These are phyloP conservation scores for Mastigias papua DNA, from an alignment of 30 jellyfish, hydroid and myxozoan genomes.

Conservation along the genomic window DNA sequence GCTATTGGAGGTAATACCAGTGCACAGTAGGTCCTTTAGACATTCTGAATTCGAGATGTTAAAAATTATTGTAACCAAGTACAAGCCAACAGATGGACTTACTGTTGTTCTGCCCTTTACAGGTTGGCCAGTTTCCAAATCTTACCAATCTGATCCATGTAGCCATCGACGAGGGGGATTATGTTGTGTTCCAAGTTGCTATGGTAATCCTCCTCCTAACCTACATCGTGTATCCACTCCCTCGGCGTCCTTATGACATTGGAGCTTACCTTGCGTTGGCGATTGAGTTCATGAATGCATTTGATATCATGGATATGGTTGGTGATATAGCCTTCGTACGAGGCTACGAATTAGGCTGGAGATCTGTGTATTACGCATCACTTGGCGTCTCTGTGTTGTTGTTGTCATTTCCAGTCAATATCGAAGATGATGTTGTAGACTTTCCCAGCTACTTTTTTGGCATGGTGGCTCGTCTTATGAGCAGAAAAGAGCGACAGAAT, in stretches of 20 bases:
- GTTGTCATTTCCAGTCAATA: constrained; percentile 37
- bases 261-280: constrained; percentile 53
- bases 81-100: background rate
- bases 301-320: constrained; percentile 64
- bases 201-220: constrained; percentile 44
- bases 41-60: too few species aligned
- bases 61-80: too few species aligned
- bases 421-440: constrained; percentile 22
- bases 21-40: too few species aligned
- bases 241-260: constrained; percentile 31
- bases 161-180: constrained; percentile 16
- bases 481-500: too few species aligned
- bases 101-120: background rate
- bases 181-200: constrained; percentile 36
- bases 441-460: too few species aligned
- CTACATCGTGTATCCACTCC: constrained; percentile 47
- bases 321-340: constrained; percentile 38
- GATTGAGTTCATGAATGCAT: constrained; percentile 51
- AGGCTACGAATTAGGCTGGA: constrained; percentile 24
- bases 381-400: constrained; percentile 36
- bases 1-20: too few species aligned
- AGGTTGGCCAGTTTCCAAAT: background rate
- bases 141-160: background rate
- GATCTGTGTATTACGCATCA: constrained; percentile 5
- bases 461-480: too few species aligned